These are phyloP conservation scores for Peromyscus nudipes DNA, from an alignment of 2,797 vertebrate genomes.

Conservation along the genomic window DNA sequence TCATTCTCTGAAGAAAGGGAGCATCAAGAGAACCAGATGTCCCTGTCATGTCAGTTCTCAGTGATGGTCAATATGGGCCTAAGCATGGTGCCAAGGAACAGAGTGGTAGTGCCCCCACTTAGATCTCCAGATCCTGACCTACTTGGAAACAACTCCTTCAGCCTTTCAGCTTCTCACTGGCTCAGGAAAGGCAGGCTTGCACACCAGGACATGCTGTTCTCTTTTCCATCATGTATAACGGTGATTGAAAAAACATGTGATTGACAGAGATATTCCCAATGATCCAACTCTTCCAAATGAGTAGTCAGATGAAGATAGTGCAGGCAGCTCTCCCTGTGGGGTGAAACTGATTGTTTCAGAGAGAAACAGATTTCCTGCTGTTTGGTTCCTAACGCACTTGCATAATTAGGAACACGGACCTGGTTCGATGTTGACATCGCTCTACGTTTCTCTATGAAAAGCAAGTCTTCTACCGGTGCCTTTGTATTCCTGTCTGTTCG, in stretches of 20 bases:
- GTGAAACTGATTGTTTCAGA: not conserved
- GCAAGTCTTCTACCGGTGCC: not conserved
- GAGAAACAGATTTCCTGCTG: not conserved
- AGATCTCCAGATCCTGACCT: not conserved
- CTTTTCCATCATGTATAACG: not conserved
- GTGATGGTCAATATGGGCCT: not conserved
- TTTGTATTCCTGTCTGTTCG: not conserved
- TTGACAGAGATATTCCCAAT: not conserved
- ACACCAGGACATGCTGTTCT: not conserved
- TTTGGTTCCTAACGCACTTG: not conserved
- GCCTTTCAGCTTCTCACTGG: not conserved
- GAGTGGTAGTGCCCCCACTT: not conserved
- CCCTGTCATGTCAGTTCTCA: not conserved
- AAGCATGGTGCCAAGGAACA: not conserved
- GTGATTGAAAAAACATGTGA: not conserved
- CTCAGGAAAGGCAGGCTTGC: not conserved
- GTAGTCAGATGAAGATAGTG: not conserved
- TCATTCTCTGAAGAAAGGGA: not conserved
- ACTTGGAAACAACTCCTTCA: not conserved
- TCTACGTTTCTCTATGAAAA: constrained; percentile 32
- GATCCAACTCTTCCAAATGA: not conserved
- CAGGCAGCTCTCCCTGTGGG: not conserved
- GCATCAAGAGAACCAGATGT: not conserved
- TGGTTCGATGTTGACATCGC: not conserved
- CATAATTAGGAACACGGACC: not conserved